These are phyloP conservation scores for Nebria salina DNA, from an alignment of 2,888 invertebrate species.

Conservation along the genomic window DNA sequence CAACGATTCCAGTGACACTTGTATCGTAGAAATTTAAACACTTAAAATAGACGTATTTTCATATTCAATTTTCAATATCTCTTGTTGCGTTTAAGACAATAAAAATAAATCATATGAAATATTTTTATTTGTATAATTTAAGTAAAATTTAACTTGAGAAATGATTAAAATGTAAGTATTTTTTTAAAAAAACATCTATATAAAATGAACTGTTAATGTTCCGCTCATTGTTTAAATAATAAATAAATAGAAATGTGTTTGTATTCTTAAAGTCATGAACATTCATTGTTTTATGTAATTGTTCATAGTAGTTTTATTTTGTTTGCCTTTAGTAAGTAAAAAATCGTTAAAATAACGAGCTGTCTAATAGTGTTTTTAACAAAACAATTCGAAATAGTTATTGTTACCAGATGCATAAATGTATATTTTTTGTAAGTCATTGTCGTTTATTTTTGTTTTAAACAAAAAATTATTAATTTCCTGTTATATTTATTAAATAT, in stretches of 20 bases:
- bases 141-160: too few species aligned
- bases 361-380: neutral
- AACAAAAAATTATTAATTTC: neutral
- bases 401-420: neutral
- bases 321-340: neutral
- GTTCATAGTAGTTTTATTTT: neutral
- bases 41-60: neutral
- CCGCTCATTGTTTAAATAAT: neutral
- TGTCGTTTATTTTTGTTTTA: neutral
- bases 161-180: too few species aligned
- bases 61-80: neutral
- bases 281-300: neutral
- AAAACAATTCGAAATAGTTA: neutral
- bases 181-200: too few species aligned
- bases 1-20: constrained; percentile 6
- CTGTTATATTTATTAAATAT: neutral
- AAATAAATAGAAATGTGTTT: neutral
- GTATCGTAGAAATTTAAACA: neutral
- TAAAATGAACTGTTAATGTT: neutral
- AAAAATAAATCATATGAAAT: too few species aligned
- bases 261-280: neutral
- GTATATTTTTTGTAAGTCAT: neutral
- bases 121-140: too few species aligned
- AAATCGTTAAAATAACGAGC: neutral
- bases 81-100: too few species aligned